A percentile compares a stretch with the other conserved stretches of the same genome.
Conservation (phyloP, 2,113 vertebrate genomes). For the Heterochromis multidens region DNA sequence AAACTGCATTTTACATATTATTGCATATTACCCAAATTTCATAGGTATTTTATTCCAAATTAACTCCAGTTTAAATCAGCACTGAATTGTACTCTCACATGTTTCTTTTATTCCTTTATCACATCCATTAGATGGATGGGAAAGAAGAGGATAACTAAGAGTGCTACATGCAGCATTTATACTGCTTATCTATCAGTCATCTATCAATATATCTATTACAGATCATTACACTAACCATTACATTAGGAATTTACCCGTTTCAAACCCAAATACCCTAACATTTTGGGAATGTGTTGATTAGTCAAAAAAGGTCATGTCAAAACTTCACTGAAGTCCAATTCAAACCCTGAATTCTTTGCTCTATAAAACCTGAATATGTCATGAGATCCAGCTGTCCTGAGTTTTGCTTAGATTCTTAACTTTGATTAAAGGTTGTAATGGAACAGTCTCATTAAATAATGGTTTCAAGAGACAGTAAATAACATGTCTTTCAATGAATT, state of each 20-base stretch:
- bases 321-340: neutral
- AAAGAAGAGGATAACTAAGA: neutral
- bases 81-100: neutral
- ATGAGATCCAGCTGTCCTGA: neutral
- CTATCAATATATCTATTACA: too few relatives aligned
- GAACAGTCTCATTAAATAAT: neutral
- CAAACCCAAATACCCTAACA: neutral
- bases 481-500: neutral
- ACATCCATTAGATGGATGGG: neutral
- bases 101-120: neutral
- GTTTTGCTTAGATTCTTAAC: neutral
- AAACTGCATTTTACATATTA: neutral
- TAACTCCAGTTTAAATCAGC: neutral
- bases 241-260: neutral
- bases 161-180: neutral
- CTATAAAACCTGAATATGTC: neutral
- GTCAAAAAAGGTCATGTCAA: neutral
- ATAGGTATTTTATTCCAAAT: neutral
- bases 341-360: neutral
- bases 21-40: neutral
- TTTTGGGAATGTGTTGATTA: neutral
- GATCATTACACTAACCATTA: neutral
- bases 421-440: neutral
- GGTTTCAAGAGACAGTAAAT: neutral
- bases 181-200: fast-evolving